Evolutionary conservation across 2,797 vertebrate genomes (phyloP), one percentile per base, ranked within the genome.

Genomic region (Oreonectes daqikongensis): DNA sequence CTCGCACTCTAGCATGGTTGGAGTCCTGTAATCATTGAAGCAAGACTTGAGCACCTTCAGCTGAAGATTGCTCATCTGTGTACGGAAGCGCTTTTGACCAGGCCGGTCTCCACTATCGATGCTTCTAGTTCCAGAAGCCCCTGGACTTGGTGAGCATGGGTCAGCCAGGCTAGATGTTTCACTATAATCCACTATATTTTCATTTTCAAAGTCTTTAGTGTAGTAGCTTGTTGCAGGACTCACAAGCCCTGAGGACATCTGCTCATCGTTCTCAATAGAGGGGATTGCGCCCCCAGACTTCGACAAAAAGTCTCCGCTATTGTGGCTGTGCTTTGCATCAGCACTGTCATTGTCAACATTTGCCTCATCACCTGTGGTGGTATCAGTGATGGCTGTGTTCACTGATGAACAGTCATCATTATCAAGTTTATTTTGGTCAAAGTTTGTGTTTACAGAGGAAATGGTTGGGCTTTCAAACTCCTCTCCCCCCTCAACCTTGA

Each of bases 1-100:
- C 91, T 99, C 98, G 89, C 98, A 99, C 92, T 99, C 98, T 87
- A 99, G 90, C 98, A 99, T 99, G 55, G 98, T 99, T 26, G 98
- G 98, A 5, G 98, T 99, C 93, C 98, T 94, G 86, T 99, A 99
- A 93, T 99, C 97, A 84, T 95, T 97, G 89, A 99, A 99, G 93
- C 98, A 99, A 60, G 97, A 98, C 92, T 99, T 99, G 69, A 99
- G 94, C 86, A 98, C 87, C 92, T 99, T 99, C 1, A 99, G 93
- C 91, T 99, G 98, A 88, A 99, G 95, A 88, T 99, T 99, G 32
- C 95, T 96, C 98, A 99, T 99, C 79, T 99, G 98, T 74, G 98
- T 99, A 90, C 97, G 95, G 90, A 98, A 99, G 86, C 98, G 96
- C 87, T 99, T 99, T 93, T 99, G 97, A 80, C 98, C 97, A 2